These are phyloP conservation scores for Perccottus glenii DNA, from an alignment of 2,113 vertebrate genomes.

Conservation along the genomic window DNA sequence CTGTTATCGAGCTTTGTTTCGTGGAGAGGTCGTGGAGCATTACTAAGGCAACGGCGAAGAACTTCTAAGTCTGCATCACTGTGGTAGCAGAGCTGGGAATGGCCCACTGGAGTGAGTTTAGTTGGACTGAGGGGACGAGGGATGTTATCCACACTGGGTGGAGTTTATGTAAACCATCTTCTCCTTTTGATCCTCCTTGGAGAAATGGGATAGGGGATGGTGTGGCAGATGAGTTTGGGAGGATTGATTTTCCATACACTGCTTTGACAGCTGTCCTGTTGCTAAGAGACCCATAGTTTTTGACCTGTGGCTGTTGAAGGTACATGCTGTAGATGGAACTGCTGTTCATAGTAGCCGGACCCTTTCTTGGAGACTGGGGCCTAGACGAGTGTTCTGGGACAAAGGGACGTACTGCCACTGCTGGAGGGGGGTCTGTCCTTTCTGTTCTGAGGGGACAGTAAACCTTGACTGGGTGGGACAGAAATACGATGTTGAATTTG, in stretches of 20 bases:
- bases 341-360: constrained; percentile 96
- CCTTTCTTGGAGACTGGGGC: constrained; percentile 96
- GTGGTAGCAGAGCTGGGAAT: constrained; percentile 94
- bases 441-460: constrained; percentile 78
- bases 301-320: constrained; percentile 91
- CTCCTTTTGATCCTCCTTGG: constrained; percentile 67
- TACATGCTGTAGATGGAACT: constrained; percentile 99
- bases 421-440: constrained; percentile 89
- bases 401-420: constrained; percentile 94
- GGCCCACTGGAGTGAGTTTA: constrained; percentile 92
- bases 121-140: constrained; percentile 96
- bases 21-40: constrained; percentile 93
- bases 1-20: constrained; percentile 96
- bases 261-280: constrained; percentile 88
- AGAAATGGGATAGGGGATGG: constrained; percentile 91
- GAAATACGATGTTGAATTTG: constrained; percentile 95
- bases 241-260: constrained; percentile 96
- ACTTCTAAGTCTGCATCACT: constrained; percentile 93
- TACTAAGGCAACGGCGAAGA: constrained; percentile 90
- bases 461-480: constrained; percentile 83
- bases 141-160: constrained; percentile 88
- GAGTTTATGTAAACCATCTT: constrained; percentile 83
- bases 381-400: constrained; percentile 91
- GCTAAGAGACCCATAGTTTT: constrained; percentile 88
- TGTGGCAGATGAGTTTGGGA: constrained; percentile 87